Base-by-base conservation (phyloP, 2,797 vertebrate genomes). In the Artibeus lituratus region DNA sequence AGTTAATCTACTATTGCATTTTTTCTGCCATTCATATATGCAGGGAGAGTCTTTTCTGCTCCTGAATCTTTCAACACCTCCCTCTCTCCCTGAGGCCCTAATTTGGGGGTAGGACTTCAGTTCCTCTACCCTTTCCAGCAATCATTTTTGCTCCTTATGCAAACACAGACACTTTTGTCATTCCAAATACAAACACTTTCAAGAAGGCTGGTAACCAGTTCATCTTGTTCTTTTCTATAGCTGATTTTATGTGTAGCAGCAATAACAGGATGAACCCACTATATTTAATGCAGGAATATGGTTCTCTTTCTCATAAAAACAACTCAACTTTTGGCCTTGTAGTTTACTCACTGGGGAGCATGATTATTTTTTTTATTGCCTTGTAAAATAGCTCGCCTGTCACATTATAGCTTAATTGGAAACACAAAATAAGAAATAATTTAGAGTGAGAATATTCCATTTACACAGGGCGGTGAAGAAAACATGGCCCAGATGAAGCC, bases 81-180 rank as follows among this genome's bases (percentile, higher is more conserved):
- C 11, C 51, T 83, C 26, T 82, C 19, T 72, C 65, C 62, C 49
- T 0, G 65, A 76, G 96, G 94, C 84, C 95, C 37, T 82, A 32
- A 93, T 95, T 67, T 90, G 77, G 59, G 82, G 80, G 7, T 15
- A 70, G 82, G 67, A 55, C 81, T 94, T 62, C 96, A 96, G 97
- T 97, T 94, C 96, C 94, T 96, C 85, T 67, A 81, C 59, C 96
- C 96, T 76, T 35, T 94, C 87, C 88, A 96, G 97, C 98, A 97
- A 96, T 98, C 98, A 97, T 87, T 97, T 92, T 93, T 85, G 49
- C 96, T 98, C 97, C 98, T 97, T 98, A 59, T 97, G 94, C 96
- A 98, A 98, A 98, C 98, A 98, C 97, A 98, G 98, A 97, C 98
- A 98, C 97, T 97, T 98, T 97, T 98, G 98, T 95, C 98, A 98